Evolutionary conservation across 2,113 vertebrate genomes (phyloP), one percentile per base, ranked within the genome.

Genomic region (Sorex araneus): DNA sequence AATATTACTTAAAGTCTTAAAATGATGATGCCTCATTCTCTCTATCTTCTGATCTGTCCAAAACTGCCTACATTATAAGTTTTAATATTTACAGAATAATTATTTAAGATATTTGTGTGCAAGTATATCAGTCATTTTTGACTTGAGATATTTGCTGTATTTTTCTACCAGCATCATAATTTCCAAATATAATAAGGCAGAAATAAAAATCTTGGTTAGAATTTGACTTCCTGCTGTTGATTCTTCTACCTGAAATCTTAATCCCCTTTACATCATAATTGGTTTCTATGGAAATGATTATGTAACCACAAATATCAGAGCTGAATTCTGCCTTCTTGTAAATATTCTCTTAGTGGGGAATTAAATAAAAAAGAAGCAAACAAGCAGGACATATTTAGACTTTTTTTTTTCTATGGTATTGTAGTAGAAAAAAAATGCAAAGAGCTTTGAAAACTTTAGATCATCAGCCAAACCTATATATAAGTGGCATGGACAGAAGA

Each of bases 241-340:
- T 86, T 90, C 2, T 71, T 2, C 77, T 63, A 91, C 57, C 57
- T 50, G 47, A 81, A 82, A 9, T 86, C 57, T 89, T 18, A 77
- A 84, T 28, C 25, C 13, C 77, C 7, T 94, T 91, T 23, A 87
- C 19, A 73, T 81, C 76, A 77, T 70, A 84, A 91, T 77, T 84
- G 32, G 27, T 92, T 90, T 92, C 83, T 90, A 69, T 74, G 12
- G 60, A 77, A 88, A 94, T 69, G 8, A 83, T 93, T 93, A 84
- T 71, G 27, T 89, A 69, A 91, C 63, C 19, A 40, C 45, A 79
- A 92, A 63, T 8, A 80, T 89, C 34, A 43, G 45, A 66, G 43
- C 30, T 84, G n/a, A 79, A 82, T 86, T 94, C 47, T 67, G 11
- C 30, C 83, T 85, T 90, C 74, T 90, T 87, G 86, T 10, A 82